Percentiles rank a stretch among this genome's conserved stretches.
phyloP scores from a whole-genome alignment of 2,888 invertebrate genomes.

The Sesamia inferens region DNA sequence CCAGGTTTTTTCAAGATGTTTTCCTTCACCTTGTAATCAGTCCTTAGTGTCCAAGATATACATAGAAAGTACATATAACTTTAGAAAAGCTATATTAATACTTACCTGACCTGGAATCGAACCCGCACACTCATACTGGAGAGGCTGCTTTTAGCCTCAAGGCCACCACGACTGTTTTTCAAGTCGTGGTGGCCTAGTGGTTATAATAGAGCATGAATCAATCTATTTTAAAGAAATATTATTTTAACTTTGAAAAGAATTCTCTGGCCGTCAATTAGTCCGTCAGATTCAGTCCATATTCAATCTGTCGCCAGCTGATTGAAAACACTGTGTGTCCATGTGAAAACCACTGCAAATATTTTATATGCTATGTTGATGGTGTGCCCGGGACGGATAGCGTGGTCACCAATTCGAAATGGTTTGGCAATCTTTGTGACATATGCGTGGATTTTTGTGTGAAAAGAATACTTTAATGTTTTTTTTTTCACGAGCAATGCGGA shows the following conservation, averaged over 20 bases:
- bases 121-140: too few species aligned
- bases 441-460: constrained; percentile 18
- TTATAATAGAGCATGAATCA: background rate
- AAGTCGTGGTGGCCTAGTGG: too few species aligned
- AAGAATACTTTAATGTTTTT: background rate
- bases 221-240: constrained; percentile 27
- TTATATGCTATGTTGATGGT: constrained; percentile 37
- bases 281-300: constrained; percentile 72
- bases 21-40: too few species aligned
- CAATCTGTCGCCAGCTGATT: constrained; percentile 82
- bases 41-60: too few species aligned
- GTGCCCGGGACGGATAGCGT: constrained; percentile 31
- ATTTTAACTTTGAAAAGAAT: constrained; percentile 59
- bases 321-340: constrained; percentile 67
- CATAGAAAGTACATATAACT: too few species aligned
- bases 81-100: too few species aligned
- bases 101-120: too few species aligned
- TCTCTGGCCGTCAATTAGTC: constrained; percentile 73
- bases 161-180: too few species aligned
- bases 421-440: constrained; percentile 15
- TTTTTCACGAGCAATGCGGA: background rate
- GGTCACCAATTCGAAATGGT: constrained; percentile 24
- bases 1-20: too few species aligned
- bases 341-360: constrained; percentile 55
- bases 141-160: too few species aligned